phyloP scores from a whole-genome alignment of 2,113 vertebrate species.

The Macrotis lagotis region DNA sequence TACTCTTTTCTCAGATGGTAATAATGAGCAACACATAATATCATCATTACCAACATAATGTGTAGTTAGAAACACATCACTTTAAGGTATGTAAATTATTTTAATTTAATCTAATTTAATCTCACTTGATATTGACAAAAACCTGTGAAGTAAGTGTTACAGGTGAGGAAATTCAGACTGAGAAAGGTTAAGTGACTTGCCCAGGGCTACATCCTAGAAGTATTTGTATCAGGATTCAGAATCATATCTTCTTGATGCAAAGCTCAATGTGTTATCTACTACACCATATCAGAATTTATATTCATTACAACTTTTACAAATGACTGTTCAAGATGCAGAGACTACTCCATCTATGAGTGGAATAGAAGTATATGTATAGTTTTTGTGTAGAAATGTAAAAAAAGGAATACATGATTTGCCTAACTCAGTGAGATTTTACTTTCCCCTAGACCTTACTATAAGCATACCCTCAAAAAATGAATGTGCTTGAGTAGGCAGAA shows the following conservation, averaged over 20 bases:
- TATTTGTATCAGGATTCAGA: not conserved
- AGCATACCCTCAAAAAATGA: not conserved
- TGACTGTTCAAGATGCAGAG: not conserved
- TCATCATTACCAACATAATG: not conserved
- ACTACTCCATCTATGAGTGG: not conserved
- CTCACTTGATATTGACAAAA: not conserved
- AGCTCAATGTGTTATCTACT: not conserved
- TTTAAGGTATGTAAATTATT: not conserved
- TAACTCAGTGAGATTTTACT: not conserved
- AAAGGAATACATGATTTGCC: not conserved
- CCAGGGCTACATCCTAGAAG: not conserved
- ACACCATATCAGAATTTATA: not conserved
- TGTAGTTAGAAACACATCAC: not conserved
- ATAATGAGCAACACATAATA: not conserved
- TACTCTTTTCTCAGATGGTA: not conserved
- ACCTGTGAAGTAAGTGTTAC: not conserved
- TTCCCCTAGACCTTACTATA: not conserved
- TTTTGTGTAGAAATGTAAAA: not conserved
- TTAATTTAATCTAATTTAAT: not conserved
- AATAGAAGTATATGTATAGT: not conserved
- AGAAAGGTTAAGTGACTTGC: not conserved
- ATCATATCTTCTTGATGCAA: not conserved
- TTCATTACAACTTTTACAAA: not conserved
- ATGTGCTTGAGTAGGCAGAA: not conserved
- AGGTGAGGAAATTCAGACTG: not conserved